These are phyloP conservation scores for Pristionchus japonicus DNA, from an alignment of 2,888 invertebrate species.

Conservation along the genomic window DNA sequence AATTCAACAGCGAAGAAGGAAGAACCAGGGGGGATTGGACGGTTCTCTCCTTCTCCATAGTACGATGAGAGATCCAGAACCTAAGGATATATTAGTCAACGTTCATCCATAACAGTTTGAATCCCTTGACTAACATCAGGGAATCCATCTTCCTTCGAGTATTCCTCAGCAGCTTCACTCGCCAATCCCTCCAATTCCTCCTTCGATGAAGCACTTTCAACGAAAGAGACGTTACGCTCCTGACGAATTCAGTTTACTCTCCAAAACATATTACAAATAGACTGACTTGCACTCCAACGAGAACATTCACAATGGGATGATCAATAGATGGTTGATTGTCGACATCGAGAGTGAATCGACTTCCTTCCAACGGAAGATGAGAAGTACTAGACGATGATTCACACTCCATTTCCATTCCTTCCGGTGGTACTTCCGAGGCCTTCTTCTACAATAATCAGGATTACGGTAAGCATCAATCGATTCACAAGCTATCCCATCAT, in stretches of 20 bases:
- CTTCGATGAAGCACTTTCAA: not conserved
- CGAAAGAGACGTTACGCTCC: not conserved
- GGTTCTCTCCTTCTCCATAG: constrained; percentile 41
- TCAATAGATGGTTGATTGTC: not conserved
- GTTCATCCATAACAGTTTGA: not conserved
- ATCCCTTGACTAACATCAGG: constrained; percentile 54
- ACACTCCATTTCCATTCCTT: not conserved
- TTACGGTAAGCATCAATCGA: no score
- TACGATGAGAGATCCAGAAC: constrained; percentile 63
- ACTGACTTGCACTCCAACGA: not conserved
- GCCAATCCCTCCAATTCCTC: constrained; percentile 15
- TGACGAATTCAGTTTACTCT: no score
- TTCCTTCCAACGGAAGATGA: not conserved
- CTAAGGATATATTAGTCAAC: not conserved
- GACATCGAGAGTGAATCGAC: constrained; percentile 26
- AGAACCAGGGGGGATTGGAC: constrained; percentile 50
- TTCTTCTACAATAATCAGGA: not conserved
- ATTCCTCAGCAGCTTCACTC: constrained; percentile 40
- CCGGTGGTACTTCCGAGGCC: not conserved
- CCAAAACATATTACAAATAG: no score
- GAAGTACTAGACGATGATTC: not conserved
- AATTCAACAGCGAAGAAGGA: constrained; percentile 71
- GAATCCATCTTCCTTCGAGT: constrained; percentile 67
- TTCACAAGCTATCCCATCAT: not conserved
- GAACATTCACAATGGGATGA: not conserved